phyloP scores from a whole-genome alignment of 2,797 vertebrate genomes.

The Gambusia yucatana region DNA sequence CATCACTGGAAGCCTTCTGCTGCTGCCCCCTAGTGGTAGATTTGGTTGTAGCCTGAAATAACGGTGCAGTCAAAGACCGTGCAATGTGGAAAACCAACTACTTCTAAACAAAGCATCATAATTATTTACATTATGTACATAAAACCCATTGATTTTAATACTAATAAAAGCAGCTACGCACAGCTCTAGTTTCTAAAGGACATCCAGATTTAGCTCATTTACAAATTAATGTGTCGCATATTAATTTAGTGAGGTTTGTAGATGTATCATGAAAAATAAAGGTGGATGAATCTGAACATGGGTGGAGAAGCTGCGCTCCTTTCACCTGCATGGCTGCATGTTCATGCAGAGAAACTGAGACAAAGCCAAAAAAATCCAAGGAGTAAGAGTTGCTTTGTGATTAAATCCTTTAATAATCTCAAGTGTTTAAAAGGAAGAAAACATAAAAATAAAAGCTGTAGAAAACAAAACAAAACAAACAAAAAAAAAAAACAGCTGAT shows the following conservation, averaged over 20 bases:
- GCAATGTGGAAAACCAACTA: slow-evolving; percentile 39
- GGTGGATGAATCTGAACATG: slow-evolving; percentile 18
- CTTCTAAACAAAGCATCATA: slow-evolving; percentile 40
- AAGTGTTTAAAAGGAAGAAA: slow-evolving; percentile 68
- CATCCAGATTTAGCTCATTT: slow-evolving; percentile 53
- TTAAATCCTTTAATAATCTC: slow-evolving; percentile 77
- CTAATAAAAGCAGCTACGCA: slow-evolving; percentile 25
- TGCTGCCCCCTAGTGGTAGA: background rate
- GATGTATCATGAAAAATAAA: slow-evolving; percentile 17
- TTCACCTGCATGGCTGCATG: slow-evolving; percentile 5
- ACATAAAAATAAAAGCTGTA: slow-evolving; percentile 71
- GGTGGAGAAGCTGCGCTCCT: slow-evolving; percentile 10
- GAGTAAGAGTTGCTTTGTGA: slow-evolving; percentile 60
- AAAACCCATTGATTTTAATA: slow-evolving; percentile 15
- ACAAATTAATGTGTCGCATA: slow-evolving; percentile 23
- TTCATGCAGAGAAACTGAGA: slow-evolving; percentile 50
- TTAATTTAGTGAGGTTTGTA: slow-evolving; percentile 1
- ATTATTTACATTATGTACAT: slow-evolving; percentile 66
- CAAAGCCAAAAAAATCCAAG: slow-evolving; percentile 64
- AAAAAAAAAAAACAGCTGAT: slow-evolving; percentile 17
- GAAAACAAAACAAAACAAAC: slow-evolving; percentile 29
- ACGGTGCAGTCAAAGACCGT: background rate
- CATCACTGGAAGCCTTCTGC: background rate
- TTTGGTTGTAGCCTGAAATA: slow-evolving; percentile 4
- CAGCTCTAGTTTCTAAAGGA: slow-evolving; percentile 49